phyloP scores from a whole-genome alignment of 53 echinoderm and acorn worm species.

The Luidia sarsii region DNA sequence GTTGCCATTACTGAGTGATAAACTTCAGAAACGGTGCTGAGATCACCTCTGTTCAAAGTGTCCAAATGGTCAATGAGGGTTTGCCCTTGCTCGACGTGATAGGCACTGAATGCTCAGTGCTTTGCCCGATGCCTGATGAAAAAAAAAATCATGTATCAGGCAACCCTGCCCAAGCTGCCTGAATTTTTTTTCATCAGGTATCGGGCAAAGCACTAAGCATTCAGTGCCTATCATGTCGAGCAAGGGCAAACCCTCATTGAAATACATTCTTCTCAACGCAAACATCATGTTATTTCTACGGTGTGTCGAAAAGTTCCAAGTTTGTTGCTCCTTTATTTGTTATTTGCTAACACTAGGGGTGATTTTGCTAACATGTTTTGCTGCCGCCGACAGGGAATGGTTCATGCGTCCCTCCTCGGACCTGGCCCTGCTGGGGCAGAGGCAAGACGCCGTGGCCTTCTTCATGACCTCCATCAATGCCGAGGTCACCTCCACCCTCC shows the following conservation, averaged over 20 bases:
- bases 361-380: background rate
- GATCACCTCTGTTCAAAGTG: no score
- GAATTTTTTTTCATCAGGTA: no score
- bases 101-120: no score
- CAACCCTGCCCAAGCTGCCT: background rate
- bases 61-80: background rate
- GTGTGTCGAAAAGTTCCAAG: background rate
- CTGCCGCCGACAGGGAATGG: conserved; percentile 68
- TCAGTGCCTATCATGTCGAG: no score
- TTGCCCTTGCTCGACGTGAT: no score
- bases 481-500: conserved; percentile 78
- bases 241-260: no score
- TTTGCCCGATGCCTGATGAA: no score
- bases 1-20: no score
- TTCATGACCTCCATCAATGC: conserved; percentile 78
- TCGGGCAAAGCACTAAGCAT: no score
- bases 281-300: no score
- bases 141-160: background rate
- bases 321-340: background rate
- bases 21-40: no score
- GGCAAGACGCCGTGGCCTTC: conserved; percentile 85
- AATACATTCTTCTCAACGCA: no score
- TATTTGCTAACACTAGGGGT: background rate
- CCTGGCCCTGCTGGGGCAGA: conserved; percentile 60
- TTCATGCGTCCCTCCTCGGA: conserved; percentile 89